phyloP scores from a whole-genome alignment of 2,113 vertebrate species.

The Scophthalmus maximus region DNA sequence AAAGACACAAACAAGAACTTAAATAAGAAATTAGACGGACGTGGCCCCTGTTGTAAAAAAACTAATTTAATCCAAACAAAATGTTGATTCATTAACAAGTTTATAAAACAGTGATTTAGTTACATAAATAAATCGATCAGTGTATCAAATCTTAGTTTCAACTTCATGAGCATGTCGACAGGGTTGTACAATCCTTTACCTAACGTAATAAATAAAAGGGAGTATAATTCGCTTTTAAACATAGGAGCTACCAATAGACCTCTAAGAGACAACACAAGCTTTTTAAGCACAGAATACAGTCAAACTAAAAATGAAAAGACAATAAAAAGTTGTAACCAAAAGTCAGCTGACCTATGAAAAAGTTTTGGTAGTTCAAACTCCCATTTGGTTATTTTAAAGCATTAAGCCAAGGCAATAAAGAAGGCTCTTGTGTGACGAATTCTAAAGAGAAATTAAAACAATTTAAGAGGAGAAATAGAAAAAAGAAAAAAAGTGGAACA shows the following conservation, averaged over 20 bases:
- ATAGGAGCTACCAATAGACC: slow-evolving; percentile 90
- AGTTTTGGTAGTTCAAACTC: slow-evolving; percentile 96
- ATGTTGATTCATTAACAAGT: slow-evolving; percentile 94
- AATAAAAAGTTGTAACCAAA: slow-evolving; percentile 88
- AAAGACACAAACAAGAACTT: background rate
- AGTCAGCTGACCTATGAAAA: slow-evolving; percentile 88
- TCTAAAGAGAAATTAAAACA: slow-evolving; percentile 84
- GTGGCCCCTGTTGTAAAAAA: slow-evolving; percentile 93
- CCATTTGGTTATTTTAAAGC: slow-evolving; percentile 99
- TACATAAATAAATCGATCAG: slow-evolving; percentile 99
- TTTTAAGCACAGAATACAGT: slow-evolving; percentile 94
- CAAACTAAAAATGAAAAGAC: slow-evolving; percentile 89
- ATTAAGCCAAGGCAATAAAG: slow-evolving; percentile 99
- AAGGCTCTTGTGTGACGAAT: slow-evolving; percentile 95
- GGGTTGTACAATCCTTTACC: slow-evolving; percentile 95
- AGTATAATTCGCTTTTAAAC: slow-evolving; percentile 86
- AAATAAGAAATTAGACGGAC: slow-evolving; percentile 11
- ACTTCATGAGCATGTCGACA: slow-evolving; percentile 98
- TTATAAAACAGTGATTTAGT: slow-evolving; percentile 99
- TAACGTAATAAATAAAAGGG: slow-evolving; percentile 97
- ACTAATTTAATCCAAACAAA: slow-evolving; percentile 98
- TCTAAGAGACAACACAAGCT: slow-evolving; percentile 92
- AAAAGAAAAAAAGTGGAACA: slow-evolving; percentile 84
- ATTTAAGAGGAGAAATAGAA: slow-evolving; percentile 10
- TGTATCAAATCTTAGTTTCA: slow-evolving; percentile 99